Conservation (phyloP, 2,113 vertebrate genomes). For the Gobius niger region DNA sequence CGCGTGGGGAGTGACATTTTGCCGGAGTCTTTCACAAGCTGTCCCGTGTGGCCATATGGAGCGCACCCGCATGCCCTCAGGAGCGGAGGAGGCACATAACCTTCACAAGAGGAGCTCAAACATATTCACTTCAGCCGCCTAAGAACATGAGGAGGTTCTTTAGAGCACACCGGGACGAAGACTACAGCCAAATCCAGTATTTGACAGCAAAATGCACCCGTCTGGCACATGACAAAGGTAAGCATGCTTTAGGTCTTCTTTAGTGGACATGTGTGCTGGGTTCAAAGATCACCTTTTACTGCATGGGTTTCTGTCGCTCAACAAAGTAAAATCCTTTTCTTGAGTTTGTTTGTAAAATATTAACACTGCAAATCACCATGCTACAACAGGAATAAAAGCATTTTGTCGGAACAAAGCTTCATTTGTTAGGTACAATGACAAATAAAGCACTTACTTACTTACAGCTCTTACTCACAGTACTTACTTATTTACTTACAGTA, state of each 20-base stretch:
- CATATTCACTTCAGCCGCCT: neutral
- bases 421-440: too few species aligned
- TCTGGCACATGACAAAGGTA: slow-evolving; percentile 73
- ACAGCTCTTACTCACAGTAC: too few species aligned
- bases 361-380: neutral
- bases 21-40: slow-evolving; percentile 3
- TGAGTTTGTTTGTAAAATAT: neutral
- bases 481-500: too few species aligned
- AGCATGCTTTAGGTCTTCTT: slow-evolving; percentile 1
- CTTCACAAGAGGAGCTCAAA: slow-evolving; percentile 3
- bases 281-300: neutral
- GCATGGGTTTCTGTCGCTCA: neutral
- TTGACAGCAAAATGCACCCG: slow-evolving; percentile 76
- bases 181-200: slow-evolving; percentile 76
- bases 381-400: too few species aligned
- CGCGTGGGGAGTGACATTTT: slow-evolving; percentile 3
- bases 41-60: slow-evolving; percentile 13
- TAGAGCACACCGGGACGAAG: slow-evolving; percentile 61
- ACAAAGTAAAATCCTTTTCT: neutral
- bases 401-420: too few species aligned
- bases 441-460: too few species aligned
- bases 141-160: slow-evolving; percentile 76
- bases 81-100: slow-evolving; percentile 28
- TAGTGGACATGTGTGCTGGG: neutral
- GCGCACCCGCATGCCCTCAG: slow-evolving; percentile 14